A percentile compares a stretch with the other conserved stretches of the same genome.
phyloP scores from a whole-genome alignment of 2,797 vertebrate genomes.

The Danio albolineatus region DNA sequence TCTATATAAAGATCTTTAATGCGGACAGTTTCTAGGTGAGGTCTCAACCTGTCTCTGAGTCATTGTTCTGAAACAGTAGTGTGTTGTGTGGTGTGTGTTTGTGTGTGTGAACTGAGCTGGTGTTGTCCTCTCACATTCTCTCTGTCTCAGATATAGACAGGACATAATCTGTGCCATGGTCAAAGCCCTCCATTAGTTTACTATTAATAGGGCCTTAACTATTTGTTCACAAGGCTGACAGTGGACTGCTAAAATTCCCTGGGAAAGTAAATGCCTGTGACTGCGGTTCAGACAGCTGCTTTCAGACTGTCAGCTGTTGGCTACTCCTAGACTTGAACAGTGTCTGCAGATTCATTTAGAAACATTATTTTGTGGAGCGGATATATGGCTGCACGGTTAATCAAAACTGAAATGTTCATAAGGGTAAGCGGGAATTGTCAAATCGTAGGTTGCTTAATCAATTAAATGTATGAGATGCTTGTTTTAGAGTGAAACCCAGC shows the following conservation, averaged over 20 bases:
- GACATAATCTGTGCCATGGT: conserved; percentile 77
- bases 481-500: not conserved
- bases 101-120: conserved; percentile 53
- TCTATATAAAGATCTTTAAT: not conserved
- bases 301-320: conserved; percentile 3
- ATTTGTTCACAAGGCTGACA: conserved; percentile 47
- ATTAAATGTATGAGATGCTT: not conserved
- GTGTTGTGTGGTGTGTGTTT: conserved; percentile 17
- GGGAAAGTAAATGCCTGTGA: conserved; percentile 38
- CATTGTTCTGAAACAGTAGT: not conserved
- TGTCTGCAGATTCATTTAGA: not conserved
- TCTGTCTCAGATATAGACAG: conserved; percentile 68
- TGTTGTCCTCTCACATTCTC: conserved; percentile 63
- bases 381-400: not conserved
- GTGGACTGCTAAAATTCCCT: conserved; percentile 46
- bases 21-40: not conserved
- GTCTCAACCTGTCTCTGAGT: conserved; percentile 2
- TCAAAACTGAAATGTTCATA: not conserved
- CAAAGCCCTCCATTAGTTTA: conserved; percentile 72
- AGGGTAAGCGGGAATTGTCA: not conserved
- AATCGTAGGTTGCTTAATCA: not conserved
- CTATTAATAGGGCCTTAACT: conserved; percentile 77
- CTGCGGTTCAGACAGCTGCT: conserved; percentile 50
- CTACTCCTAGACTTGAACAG: not conserved
- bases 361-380: not conserved